Conservation (phyloP, 2,797 vertebrate species). For the Cryptoblepharus egeriae region DNA sequence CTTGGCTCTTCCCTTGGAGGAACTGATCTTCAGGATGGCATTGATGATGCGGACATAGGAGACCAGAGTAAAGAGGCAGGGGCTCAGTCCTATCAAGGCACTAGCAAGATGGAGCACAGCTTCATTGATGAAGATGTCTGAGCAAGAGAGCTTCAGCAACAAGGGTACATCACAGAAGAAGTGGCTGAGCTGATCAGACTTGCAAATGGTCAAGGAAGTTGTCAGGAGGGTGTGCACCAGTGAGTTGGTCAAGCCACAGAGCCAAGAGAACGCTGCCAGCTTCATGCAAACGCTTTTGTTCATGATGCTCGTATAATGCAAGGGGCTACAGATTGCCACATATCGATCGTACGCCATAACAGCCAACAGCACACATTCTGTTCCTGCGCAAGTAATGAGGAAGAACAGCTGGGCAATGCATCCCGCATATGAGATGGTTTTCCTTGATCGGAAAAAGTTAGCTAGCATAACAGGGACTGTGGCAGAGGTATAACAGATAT, state of each 20-base stretch:
- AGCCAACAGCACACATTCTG: slow-evolving; percentile 49
- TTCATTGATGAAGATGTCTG: slow-evolving; percentile 45
- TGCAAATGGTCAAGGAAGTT: slow-evolving; percentile 34
- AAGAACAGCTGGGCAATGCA: slow-evolving; percentile 47
- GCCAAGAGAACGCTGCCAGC: slow-evolving; percentile 35
- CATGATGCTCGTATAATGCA: slow-evolving; percentile 26
- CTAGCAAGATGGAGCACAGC: slow-evolving; percentile 23
- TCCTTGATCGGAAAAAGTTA: slow-evolving; percentile 17
- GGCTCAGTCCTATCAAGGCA: slow-evolving; percentile 27
- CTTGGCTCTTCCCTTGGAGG: slow-evolving; percentile 40
- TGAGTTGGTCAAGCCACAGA: slow-evolving; percentile 35
- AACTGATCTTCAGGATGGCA: slow-evolving; percentile 34
- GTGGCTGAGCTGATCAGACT: slow-evolving; percentile 38
- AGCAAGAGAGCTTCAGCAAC: slow-evolving; percentile 58
- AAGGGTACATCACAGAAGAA: slow-evolving; percentile 56
- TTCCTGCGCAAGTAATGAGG: slow-evolving; percentile 46
- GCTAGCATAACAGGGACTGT: slow-evolving; percentile 38
- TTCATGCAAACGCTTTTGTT: slow-evolving; percentile 26
- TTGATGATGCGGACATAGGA: slow-evolving; percentile 41
- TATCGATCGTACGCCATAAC: slow-evolving; percentile 27
- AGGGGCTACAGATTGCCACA: slow-evolving; percentile 56
- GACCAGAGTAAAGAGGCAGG: slow-evolving; percentile 53
- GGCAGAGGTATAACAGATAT: slow-evolving; percentile 47
- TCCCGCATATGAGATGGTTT: slow-evolving; percentile 48
- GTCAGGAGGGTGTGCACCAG: fast-evolving